A percentile compares a stretch with the other conserved stretches of the same genome.
These are phyloP conservation scores for Orchestes rusci DNA, from an alignment of 2,888 invertebrate genomes.

Conservation along the genomic window DNA sequence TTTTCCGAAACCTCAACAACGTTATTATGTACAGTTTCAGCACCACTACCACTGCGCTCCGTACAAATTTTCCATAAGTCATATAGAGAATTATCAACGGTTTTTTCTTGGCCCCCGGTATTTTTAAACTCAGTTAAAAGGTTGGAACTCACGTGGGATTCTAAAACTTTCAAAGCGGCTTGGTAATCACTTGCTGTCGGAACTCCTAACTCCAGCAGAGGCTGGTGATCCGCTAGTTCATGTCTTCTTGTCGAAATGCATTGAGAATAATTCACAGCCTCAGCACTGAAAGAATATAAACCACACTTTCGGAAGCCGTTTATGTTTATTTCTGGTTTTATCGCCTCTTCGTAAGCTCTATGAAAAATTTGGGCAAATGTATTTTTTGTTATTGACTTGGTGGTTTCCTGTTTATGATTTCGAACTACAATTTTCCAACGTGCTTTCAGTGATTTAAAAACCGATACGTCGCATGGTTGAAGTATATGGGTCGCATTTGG, in stretches of 20 bases:
- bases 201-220: too few species aligned
- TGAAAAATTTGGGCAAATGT: background rate
- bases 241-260: background rate
- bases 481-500: background rate
- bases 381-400: background rate
- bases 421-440: background rate
- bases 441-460: constrained; percentile 1
- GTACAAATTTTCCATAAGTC: too few species aligned
- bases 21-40: too few species aligned
- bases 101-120: too few species aligned
- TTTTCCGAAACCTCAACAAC: too few species aligned
- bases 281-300: background rate
- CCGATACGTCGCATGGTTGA: background rate
- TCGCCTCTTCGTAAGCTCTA: constrained; percentile 1
- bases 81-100: too few species aligned
- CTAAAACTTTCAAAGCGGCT: too few species aligned
- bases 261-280: background rate
- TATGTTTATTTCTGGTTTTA: background rate
- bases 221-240: too few species aligned
- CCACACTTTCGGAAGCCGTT: constrained; percentile 4
- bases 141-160: too few species aligned
- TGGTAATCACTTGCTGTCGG: too few species aligned
- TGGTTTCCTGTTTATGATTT: background rate
- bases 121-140: too few species aligned
- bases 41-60: too few species aligned